phyloP scores from a whole-genome alignment of 2,797 vertebrate species.

The Malurus leucopterus region DNA sequence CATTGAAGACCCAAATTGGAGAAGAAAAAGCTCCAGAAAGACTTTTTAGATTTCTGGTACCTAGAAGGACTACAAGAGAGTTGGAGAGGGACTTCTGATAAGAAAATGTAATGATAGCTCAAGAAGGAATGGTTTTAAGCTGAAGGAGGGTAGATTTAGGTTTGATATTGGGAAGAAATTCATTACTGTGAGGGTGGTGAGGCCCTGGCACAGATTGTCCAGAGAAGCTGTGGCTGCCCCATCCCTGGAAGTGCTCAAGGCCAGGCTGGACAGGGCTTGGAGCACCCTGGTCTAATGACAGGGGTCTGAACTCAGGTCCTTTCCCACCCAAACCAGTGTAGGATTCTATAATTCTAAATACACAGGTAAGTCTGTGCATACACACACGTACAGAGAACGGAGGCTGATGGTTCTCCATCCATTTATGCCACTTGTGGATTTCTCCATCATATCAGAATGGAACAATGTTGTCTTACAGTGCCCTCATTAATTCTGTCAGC shows the following conservation, averaged over 20 bases:
- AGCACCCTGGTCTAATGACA: not conserved
- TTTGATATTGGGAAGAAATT: not conserved
- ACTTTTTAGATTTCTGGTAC: not conserved
- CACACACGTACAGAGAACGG: rapidly evolving
- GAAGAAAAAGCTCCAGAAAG: not conserved
- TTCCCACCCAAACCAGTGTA: not conserved
- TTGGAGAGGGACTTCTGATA: not conserved
- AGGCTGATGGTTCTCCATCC: not conserved
- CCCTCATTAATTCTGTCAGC: not conserved
- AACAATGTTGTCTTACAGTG: not conserved
- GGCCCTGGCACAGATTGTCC: rapidly evolving
- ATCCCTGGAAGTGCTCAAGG: not conserved
- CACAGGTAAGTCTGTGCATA: not conserved
- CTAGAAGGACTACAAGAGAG: not conserved
- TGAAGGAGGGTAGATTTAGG: not conserved
- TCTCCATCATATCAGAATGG: not conserved
- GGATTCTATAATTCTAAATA: not conserved
- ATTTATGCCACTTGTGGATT: not conserved
- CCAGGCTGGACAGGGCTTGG: rapidly evolving
- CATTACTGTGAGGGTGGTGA: not conserved
- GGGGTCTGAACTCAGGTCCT: not conserved
- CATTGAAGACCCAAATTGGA: not conserved
- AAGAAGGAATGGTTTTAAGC: not conserved
- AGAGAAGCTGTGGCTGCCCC: rapidly evolving
- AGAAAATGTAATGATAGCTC: not conserved